Base-by-base conservation (phyloP, 1,140 invertebrate genomes). In the Ephestia elutella region DNA sequence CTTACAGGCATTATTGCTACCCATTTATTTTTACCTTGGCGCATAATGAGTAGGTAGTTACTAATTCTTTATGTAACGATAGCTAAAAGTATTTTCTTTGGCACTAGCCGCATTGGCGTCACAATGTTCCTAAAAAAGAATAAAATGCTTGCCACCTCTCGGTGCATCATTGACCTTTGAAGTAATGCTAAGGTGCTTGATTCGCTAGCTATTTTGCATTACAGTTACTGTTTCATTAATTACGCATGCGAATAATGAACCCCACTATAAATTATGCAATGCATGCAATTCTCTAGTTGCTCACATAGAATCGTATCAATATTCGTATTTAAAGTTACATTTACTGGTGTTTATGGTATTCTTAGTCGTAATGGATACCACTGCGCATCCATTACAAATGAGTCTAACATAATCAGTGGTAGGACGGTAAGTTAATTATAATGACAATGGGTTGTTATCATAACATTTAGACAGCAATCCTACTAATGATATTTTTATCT, bases 1-100 rank as follows among this genome's bases (percentile, higher is more conserved):
- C 38, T 71, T 71, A 66, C 65, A 66, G 60, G 62, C 50, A 62
- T 65, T 63, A 50, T 64, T 35, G 44, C 7, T 59, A 32, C 30
- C 30, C 30, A 32, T 32, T 32, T 75, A 73, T 77, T 75, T 75
- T 54, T 68, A 63, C 66, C 64, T 80, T 78, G 78, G 73, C 75
- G 69, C 60, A 64, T 67, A 49, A 49, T 66, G 30, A 4, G 30
- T 32, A 32, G 4, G 7, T 32, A 9, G 30, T 25, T 54, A 64
- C 61, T 58, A 65, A 51, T 49, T 56, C 54, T 67, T 68, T 68
- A 62, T 65, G 62, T 70, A 68, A 71, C 70, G 74, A 68, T 71
- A 65, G 64, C 60, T 48, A 70, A 59, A 71, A 61, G 56, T 71
- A 57, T 5, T 56, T 54, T 55, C 51, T 53, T 58, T 58, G 56